A percentile compares a stretch with the other conserved stretches of the same genome.
phyloP scores from a whole-genome alignment of 2,113 vertebrate genomes.

The Planiliza haematocheilus region DNA sequence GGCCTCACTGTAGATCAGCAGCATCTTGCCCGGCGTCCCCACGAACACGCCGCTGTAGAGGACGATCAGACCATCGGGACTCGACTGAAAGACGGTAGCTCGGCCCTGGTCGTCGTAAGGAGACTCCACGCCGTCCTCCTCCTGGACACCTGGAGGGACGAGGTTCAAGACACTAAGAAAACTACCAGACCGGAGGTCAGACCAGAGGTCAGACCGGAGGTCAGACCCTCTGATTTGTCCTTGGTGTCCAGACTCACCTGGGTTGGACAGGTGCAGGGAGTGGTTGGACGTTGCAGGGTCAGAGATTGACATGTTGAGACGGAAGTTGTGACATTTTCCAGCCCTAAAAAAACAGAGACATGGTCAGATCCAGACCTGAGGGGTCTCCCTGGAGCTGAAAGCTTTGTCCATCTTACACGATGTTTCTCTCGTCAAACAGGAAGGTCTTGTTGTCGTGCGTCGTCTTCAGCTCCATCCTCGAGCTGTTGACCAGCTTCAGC shows the following conservation, averaged over 20 bases:
- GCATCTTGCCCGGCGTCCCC: conserved; percentile 13
- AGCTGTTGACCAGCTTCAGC: conserved; percentile 17
- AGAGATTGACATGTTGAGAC: conserved; percentile 7
- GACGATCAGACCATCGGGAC: neutral
- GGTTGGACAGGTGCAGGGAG: neutral
- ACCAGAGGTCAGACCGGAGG: no score
- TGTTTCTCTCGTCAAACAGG: conserved; percentile 7
- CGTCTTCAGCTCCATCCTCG: conserved; percentile 3
- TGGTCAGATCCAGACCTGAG: no score
- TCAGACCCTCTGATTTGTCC: no score
- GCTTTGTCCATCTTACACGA: conserved; percentile 1
- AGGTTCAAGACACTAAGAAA: neutral
- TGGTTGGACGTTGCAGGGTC: conserved; percentile 25
- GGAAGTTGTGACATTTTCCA: conserved; percentile 24
- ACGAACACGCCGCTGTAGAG: conserved; percentile 5
- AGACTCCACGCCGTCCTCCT: conserved; percentile 5
- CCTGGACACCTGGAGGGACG: conserved; percentile 5
- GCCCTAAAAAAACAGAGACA: neutral
- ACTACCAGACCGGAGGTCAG: no score
- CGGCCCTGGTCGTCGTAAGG: conserved; percentile 23
- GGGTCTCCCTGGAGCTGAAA: no score
- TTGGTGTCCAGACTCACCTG: conserved; percentile 17
- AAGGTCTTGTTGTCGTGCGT: conserved; percentile 7
- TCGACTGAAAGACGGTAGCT: conserved; percentile 10
- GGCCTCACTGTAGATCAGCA: conserved; percentile 42